Evolutionary conservation across 92 coral and sea anemone species (phyloP), one percentile per base, ranked within the genome.

Genomic region (Zoanthus solanderi): DNA sequence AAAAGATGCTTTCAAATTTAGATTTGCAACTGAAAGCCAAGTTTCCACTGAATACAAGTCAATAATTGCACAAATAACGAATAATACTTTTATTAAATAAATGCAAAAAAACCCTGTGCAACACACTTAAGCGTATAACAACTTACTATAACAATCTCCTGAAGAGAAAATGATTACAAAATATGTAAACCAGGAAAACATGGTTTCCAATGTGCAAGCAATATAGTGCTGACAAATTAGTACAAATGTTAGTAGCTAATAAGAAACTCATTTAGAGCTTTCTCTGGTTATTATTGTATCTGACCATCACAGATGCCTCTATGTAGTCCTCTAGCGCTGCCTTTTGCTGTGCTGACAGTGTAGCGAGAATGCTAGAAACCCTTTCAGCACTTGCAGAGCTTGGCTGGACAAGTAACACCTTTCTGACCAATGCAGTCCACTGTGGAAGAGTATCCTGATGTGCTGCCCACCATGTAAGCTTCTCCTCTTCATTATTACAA

Each of bases 401-500:
- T 48, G 81, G 81, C 81, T 76, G 81, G 42, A 86, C 83, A 74
- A 88, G 91, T 81, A 79, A 88, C 63, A 88, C 67, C 83, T 81
- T 88, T 47, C 80, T 87, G 58, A 53, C 58, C 58, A 53, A 53
- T 53, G 58, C 58, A 37, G 42, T 37, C 42, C 42, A 37, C 3
- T 37, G 42, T 37, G 42, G 2, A 37, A 37, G 42, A 37, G 89
- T 85, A 73, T 90, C 92, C 69, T 44, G 87, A 85, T 90, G 89
- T 78, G 89, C 89, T 90, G 92, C 89, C 92, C 87, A 90, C 92
- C 92, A 90, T 63, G 75, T 73, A 71, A 90, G 87, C 46, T 85
- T 85, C 42, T 37, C 42, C 42, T 37, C 42, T 37, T 37, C 42
- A 37, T 37, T 37, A 37, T 37, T 37, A 37, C 82, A 90, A 32